phyloP scores from a whole-genome alignment of 2,797 vertebrate species.

The Esox lucius region DNA sequence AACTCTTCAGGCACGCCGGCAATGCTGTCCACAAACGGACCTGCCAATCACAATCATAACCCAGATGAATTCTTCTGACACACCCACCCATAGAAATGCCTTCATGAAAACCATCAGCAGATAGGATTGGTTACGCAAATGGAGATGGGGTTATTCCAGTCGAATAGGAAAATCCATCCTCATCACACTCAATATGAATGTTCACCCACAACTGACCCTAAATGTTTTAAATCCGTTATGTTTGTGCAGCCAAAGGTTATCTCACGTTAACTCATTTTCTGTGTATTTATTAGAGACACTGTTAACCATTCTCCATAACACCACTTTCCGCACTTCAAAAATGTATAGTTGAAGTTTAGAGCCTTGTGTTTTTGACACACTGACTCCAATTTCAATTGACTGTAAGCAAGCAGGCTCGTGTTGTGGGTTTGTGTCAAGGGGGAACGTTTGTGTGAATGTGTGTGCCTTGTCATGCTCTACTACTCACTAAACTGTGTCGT shows the following conservation, averaged over 20 bases:
- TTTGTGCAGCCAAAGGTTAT: not conserved
- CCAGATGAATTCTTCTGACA: not conserved
- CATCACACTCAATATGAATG: constrained; percentile 20
- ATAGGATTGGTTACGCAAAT: not conserved
- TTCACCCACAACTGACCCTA: not conserved
- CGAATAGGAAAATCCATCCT: constrained; percentile 2
- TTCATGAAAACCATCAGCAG: not conserved
- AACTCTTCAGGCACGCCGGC: constrained; percentile 84
- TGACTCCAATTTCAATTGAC: not conserved
- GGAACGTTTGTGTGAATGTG: not conserved
- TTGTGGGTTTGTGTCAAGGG: not conserved
- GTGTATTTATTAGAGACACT: not conserved
- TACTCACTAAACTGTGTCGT: constrained; percentile 88
- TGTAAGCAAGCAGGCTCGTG: not conserved
- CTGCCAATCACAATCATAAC: constrained; percentile 45
- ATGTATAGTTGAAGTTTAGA: not conserved
- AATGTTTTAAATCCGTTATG: not conserved
- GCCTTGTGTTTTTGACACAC: not conserved
- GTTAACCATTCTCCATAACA: not conserved
- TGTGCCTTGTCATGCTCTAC: constrained; percentile 47
- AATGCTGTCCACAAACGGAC: constrained; percentile 69
- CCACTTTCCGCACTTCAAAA: not conserved
- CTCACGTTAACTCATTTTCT: not conserved
- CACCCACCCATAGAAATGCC: not conserved
- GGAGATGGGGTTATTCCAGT: not conserved